Base-by-base conservation (phyloP, 2,797 vertebrate genomes). In the Xenentodon cancila region DNA sequence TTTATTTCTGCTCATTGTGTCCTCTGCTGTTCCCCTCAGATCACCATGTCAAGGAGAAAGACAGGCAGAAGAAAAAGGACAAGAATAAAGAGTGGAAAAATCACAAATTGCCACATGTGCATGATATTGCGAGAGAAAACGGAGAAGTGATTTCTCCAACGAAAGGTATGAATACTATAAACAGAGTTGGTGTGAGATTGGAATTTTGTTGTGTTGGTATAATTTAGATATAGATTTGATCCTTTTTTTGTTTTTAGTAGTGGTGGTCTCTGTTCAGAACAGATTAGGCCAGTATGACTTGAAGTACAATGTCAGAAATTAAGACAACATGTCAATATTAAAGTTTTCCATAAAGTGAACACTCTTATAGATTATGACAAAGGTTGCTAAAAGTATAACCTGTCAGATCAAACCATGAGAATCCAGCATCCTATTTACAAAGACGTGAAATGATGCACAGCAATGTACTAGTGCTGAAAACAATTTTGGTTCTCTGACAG, bases 71-170 rank as follows among this genome's bases (percentile, higher is more conserved):
- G 68, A 96, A 96, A 68, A 95, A 95, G 72, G 88, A 91, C 0
- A 94, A 90, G 81, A 93, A 91, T 30, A 96, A 93, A 72, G 94
- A 97, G 40, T 97, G 94, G 92, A 97, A 94, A 86, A 95, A 96
- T 71, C 94, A 96, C 81, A 95, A 93, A 82, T 58, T 94, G 68
- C 94, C 87, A 61, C 84, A 87, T 80, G 86, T 95, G 73, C 95
- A 92, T 90, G 96, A 97, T 86, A 92, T 95, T 64, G 92, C 95
- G 57, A 95, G 95, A 86, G 97, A 97, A 84, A 97, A 98, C 54
- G 96, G 96, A 82, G 96, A 96, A 22, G 84, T 94, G 73, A 93
- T 93, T 73, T 85, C 95, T 68, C 89, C 93, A 25, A 93, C 93
- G 84, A 97, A 96, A 94, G 95, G 97, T 97, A 86, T 16, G 53